phyloP scores from a whole-genome alignment of 2,888 invertebrate genomes.

The Plebejus argus region DNA sequence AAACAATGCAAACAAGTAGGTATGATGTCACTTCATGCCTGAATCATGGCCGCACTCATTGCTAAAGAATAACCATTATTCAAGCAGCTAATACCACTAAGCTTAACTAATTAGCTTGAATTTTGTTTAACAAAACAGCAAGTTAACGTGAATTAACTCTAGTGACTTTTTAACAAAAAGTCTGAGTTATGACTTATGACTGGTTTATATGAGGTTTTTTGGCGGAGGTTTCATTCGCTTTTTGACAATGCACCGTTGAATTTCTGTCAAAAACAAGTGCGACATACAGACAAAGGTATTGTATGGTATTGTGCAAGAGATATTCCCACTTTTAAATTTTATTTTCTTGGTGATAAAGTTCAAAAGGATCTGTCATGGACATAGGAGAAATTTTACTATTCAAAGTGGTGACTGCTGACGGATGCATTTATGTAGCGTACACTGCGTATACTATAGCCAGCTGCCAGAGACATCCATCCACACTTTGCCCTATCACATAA shows the following conservation, averaged over 20 bases:
- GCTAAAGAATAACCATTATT: conserved; percentile 25
- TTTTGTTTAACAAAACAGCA: background rate
- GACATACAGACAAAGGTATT: background rate
- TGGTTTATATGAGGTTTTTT: too few relatives aligned
- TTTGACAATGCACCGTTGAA: too few relatives aligned
- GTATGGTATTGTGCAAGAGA: background rate
- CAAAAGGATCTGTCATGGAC: too few relatives aligned
- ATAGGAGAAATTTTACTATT: too few relatives aligned
- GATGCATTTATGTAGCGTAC: too few relatives aligned
- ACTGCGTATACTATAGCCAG: too few relatives aligned
- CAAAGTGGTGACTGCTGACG: too few relatives aligned
- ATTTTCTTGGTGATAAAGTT: background rate
- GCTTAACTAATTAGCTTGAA: background rate
- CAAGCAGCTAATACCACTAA: background rate
- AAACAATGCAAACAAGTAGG: background rate
- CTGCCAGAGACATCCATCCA: too few relatives aligned
- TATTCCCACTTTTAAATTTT: background rate
- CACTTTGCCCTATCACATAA: too few relatives aligned
- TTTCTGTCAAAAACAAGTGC: too few relatives aligned
- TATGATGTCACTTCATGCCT: conserved; percentile 27
- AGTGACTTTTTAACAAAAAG: too few relatives aligned
- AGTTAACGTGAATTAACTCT: background rate
- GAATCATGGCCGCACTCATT: conserved; percentile 5
- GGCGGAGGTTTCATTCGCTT: too few relatives aligned
- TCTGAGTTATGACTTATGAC: background rate